These are phyloP conservation scores for Cheilosia grossa DNA, from an alignment of 2,888 invertebrate species.

Conservation along the genomic window DNA sequence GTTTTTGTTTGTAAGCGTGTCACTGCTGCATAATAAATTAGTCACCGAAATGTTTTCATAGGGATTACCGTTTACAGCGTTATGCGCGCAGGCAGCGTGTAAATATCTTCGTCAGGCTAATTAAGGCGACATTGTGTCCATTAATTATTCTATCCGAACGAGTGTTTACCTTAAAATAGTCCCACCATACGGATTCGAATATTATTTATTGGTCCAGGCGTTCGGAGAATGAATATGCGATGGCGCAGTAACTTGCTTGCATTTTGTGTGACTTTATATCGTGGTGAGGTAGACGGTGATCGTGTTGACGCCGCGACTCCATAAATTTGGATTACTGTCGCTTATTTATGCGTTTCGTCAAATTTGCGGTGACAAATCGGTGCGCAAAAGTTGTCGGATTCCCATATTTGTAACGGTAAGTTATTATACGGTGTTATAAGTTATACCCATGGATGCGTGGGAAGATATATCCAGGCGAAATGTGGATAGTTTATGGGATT, in stretches of 20 bases:
- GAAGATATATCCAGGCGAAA: neutral
- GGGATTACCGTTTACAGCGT: slow-evolving; percentile 58
- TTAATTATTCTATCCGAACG: slow-evolving; percentile 60
- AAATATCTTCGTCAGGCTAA: slow-evolving; percentile 60
- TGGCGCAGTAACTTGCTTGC: slow-evolving; percentile 40
- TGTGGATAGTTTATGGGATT: neutral
- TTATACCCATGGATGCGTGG: neutral
- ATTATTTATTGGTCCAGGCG: slow-evolving; percentile 58
- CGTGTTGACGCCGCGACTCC: slow-evolving; percentile 8
- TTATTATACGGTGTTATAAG: slow-evolving; percentile 13
- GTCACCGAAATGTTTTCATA: slow-evolving; percentile 60
- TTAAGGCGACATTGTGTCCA: slow-evolving; percentile 61
- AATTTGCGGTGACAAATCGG: slow-evolving; percentile 57
- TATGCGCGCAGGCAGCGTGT: slow-evolving; percentile 40
- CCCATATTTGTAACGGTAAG: slow-evolving; percentile 4
- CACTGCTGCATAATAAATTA: slow-evolving; percentile 57
- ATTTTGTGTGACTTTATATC: slow-evolving; percentile 10
- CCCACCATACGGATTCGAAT: slow-evolving; percentile 58
- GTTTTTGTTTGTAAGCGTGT: slow-evolving; percentile 14
- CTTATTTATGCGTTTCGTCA: slow-evolving; percentile 68
- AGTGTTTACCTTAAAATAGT: slow-evolving; percentile 58
- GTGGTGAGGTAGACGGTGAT: slow-evolving; percentile 18
- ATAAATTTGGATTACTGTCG: slow-evolving; percentile 68
- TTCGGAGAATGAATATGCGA: slow-evolving; percentile 22
- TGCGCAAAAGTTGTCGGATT: neutral